These are phyloP conservation scores for Lissonota sp. DNA, from an alignment of 2,888 invertebrate genomes.

Conservation along the genomic window DNA sequence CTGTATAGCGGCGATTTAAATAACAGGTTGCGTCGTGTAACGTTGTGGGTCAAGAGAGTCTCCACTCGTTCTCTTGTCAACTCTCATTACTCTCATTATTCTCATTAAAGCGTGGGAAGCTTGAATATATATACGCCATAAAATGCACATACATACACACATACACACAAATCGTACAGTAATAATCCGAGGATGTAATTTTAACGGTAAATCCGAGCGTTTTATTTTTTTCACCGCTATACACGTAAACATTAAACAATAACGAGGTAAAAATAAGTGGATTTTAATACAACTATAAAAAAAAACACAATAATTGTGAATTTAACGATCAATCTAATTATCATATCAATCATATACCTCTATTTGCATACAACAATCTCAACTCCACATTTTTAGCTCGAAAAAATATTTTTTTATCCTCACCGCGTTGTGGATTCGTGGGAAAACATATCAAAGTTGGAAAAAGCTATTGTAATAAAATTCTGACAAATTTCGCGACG, in stretches of 20 bases:
- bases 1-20: slow-evolving; percentile 27
- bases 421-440: too few species aligned
- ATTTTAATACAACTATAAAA: too few species aligned
- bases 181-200: slow-evolving; percentile 48
- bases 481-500: too few species aligned
- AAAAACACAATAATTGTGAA: too few species aligned
- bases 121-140: neutral
- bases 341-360: too few species aligned
- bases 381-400: too few species aligned
- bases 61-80: slow-evolving; percentile 47
- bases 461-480: too few species aligned
- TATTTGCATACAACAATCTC: too few species aligned
- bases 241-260: neutral
- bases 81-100: slow-evolving; percentile 58
- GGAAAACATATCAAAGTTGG: too few species aligned
- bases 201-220: slow-evolving; percentile 35
- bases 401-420: too few species aligned
- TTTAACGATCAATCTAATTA: too few species aligned
- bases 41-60: slow-evolving; percentile 39
- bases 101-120: slow-evolving; percentile 60
- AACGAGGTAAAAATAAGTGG: neutral
- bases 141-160: slow-evolving; percentile 19
- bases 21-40: slow-evolving; percentile 21
- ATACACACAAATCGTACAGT: slow-evolving; percentile 22
- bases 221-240: neutral